A percentile compares a stretch with the other conserved stretches of the same genome.
Evolutionary conservation across 2,113 vertebrate species (phyloP).

Genomic region (Lophochroa leadbeateri): DNA sequence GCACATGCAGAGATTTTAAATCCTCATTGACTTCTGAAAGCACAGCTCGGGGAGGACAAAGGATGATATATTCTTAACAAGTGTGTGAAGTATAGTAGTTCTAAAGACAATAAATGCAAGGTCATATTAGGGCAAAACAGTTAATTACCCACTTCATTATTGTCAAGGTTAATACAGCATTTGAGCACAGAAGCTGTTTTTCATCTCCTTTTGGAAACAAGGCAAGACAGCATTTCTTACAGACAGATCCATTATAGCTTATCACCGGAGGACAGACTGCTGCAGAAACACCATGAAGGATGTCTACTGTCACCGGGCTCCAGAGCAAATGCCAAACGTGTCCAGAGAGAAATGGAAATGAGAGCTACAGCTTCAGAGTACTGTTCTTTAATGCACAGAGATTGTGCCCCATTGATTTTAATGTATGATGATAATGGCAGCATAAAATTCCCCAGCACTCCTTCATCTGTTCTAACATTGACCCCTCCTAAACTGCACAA

Average conservation of each 20-base stretch:
- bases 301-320: constrained; percentile 84
- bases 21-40: not conserved
- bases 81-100: constrained; percentile 41
- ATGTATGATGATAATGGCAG: constrained; percentile 28
- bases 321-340: constrained; percentile 21
- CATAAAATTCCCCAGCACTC: constrained; percentile 70
- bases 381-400: constrained; percentile 63
- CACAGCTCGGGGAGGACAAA: constrained; percentile 17
- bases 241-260: constrained; percentile 95
- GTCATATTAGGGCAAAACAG: constrained; percentile 83
- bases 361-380: constrained; percentile 37
- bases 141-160: constrained; percentile 95
- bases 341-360: not conserved
- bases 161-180: constrained; percentile 91
- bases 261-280: constrained; percentile 86
- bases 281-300: constrained; percentile 84
- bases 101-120: constrained; percentile 67
- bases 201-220: constrained; percentile 80
- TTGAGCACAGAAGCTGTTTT: constrained; percentile 80
- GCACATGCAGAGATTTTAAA: constrained; percentile 10
- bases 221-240: constrained; percentile 75
- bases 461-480: not conserved
- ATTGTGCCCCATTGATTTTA: constrained; percentile 73
- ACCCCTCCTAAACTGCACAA: constrained; percentile 10
- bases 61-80: constrained; percentile 27